Conservation (phyloP, 2,888 invertebrate genomes). For the Thumatha senex region DNA sequence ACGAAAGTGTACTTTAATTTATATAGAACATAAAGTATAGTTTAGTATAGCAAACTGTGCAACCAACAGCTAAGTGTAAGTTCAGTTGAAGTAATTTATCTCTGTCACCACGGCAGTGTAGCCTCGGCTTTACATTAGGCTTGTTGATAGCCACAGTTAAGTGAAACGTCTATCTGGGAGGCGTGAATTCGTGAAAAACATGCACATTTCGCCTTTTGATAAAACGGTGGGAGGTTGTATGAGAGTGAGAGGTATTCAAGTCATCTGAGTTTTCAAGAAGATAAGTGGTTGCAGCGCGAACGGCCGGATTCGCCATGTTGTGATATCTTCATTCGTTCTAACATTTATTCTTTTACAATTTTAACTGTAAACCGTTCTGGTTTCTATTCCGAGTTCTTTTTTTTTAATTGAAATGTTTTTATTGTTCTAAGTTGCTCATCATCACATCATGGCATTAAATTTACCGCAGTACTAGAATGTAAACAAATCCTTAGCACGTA, state of each 20-base stretch:
- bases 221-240: conserved; percentile 16
- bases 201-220: conserved; percentile 33
- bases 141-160: conserved; percentile 56
- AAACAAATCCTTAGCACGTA: no score
- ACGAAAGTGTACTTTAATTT: conserved; percentile 24
- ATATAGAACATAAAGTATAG: conserved; percentile 19
- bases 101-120: conserved; percentile 56
- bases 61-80: conserved; percentile 38
- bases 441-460: no score
- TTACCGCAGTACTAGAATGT: no score
- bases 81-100: conserved; percentile 55
- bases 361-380: neutral
- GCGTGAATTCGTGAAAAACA: conserved; percentile 42
- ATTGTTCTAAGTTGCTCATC: no score
- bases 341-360: neutral
- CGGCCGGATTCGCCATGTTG: neutral
- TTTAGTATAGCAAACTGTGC: conserved; percentile 23
- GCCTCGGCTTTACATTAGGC: conserved; percentile 59
- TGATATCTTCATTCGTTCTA: neutral
- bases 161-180: conserved; percentile 47
- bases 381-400: neutral
- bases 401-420: no score
- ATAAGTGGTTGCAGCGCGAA: neutral
- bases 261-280: neutral
- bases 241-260: conserved; percentile 8